phyloP scores from a whole-genome alignment of 2,888 invertebrate genomes.

The Drosophila rubida region DNA sequence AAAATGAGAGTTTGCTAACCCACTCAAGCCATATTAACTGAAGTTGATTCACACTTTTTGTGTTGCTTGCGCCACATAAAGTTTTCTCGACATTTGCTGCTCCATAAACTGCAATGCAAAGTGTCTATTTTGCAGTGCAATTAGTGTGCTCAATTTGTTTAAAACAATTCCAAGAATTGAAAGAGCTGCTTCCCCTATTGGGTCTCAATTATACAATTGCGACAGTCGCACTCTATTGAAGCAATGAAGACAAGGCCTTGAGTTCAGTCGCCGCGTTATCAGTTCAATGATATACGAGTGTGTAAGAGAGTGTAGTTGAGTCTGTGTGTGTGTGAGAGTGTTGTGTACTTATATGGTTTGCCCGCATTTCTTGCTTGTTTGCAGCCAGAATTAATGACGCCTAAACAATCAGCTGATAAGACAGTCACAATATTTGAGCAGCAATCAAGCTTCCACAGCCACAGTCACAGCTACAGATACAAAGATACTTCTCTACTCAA shows the following conservation, averaged over 20 bases:
- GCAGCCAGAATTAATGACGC: constrained; percentile 45
- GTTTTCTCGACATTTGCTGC: constrained; percentile 1
- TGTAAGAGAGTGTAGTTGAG: not conserved
- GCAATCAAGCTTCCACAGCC: constrained; percentile 22
- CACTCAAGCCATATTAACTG: no score
- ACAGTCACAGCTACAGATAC: constrained; percentile 4
- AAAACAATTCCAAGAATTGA: constrained; percentile 7
- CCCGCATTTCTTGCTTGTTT: constrained; percentile 49
- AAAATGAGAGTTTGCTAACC: no score
- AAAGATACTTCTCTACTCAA: constrained; percentile 10
- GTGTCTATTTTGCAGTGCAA: constrained; percentile 1
- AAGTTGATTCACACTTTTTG: no score
- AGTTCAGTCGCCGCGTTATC: constrained; percentile 66
- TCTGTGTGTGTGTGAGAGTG: not conserved
- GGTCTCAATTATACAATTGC: constrained; percentile 53
- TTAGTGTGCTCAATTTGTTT: constrained; percentile 9
- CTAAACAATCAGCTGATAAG: constrained; percentile 61
- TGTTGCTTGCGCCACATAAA: no score
- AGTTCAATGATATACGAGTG: constrained; percentile 63
- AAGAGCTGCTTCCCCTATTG: constrained; percentile 36
- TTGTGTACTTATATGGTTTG: constrained; percentile 38
- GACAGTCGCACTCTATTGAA: constrained; percentile 28
- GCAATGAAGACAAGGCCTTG: constrained; percentile 54
- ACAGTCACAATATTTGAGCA: constrained; percentile 5
- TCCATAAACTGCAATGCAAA: not conserved